Percentiles rank a stretch among this genome's conserved stretches.
These are phyloP conservation scores for Mustela lutreola DNA, from an alignment of 2,113 vertebrate species.

Conservation along the genomic window DNA sequence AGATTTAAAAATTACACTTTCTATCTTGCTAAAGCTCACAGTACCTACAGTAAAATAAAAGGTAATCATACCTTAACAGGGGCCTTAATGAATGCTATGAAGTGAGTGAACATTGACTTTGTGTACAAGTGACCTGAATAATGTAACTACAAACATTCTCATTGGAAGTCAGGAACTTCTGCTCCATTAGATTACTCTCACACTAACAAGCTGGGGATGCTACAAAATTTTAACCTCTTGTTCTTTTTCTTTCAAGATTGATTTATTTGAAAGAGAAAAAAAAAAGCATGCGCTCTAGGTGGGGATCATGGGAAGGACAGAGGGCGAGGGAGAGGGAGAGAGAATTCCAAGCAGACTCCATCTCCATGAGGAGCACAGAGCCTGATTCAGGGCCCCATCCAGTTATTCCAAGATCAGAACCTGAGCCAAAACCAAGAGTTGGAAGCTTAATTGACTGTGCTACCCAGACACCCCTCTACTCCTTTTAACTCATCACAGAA, in stretches of 20 bases:
- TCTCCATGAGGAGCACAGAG: not conserved
- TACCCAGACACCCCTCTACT: not conserved
- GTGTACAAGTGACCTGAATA: not conserved
- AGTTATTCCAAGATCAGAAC: not conserved
- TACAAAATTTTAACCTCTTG: not conserved
- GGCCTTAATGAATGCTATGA: not conserved
- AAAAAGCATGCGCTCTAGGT: not conserved
- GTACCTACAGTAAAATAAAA: not conserved
- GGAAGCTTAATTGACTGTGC: not conserved
- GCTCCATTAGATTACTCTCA: not conserved
- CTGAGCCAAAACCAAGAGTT: not conserved
- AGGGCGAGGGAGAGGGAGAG: not conserved
- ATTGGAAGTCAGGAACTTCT: not conserved
- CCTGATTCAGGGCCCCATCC: not conserved
- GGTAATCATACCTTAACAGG: not conserved
- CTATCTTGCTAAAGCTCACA: not conserved
- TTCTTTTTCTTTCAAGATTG: not conserved
- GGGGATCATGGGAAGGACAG: not conserved
- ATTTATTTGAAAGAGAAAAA: not conserved
- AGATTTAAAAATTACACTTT: slow-evolving; percentile 27
- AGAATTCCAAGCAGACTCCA: not conserved
- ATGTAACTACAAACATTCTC: not conserved
- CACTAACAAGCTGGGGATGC: not conserved
- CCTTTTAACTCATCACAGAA: not conserved
- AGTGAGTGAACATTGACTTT: not conserved